phyloP scores from a whole-genome alignment of 2,797 vertebrate species.

The Synanceia verrucosa region DNA sequence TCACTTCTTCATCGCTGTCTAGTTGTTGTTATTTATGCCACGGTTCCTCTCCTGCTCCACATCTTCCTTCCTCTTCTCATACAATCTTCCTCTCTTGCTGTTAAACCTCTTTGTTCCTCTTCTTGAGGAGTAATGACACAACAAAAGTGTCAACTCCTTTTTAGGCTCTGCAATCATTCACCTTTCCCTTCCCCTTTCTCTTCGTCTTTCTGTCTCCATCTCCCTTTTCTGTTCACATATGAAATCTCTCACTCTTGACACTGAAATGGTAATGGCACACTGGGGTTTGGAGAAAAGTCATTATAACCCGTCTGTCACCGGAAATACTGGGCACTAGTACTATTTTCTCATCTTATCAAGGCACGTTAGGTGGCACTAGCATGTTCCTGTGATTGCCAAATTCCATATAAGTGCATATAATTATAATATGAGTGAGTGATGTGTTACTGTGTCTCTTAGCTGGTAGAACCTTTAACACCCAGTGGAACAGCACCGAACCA shows the following conservation, averaged over 20 bases:
- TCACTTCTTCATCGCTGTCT: conserved; percentile 45
- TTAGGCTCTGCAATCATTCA: conserved; percentile 51
- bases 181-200: conserved; percentile 9
- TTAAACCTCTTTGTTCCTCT: conserved; percentile 54
- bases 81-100: conserved; percentile 37
- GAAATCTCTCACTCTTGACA: conserved; percentile 55
- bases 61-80: conserved; percentile 17
- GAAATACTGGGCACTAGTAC: background rate
- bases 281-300: conserved; percentile 1
- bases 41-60: conserved; percentile 27
- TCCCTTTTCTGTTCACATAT: conserved; percentile 27
- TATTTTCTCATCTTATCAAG: background rate
- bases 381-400: too few species aligned
- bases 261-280: conserved; percentile 28
- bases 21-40: conserved; percentile 38
- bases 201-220: conserved; percentile 13
- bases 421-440: background rate
- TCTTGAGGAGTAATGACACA: conserved; percentile 73
- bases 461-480: conserved; percentile 96
- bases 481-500: conserved; percentile 98
- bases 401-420: background rate
- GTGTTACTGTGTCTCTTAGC: conserved; percentile 73
- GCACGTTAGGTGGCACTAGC: background rate
- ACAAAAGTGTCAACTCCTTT: conserved; percentile 55
- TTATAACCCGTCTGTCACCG: background rate